These are phyloP conservation scores for Oreocharis arfaki DNA, from an alignment of 2,113 vertebrate species.

Conservation along the genomic window DNA sequence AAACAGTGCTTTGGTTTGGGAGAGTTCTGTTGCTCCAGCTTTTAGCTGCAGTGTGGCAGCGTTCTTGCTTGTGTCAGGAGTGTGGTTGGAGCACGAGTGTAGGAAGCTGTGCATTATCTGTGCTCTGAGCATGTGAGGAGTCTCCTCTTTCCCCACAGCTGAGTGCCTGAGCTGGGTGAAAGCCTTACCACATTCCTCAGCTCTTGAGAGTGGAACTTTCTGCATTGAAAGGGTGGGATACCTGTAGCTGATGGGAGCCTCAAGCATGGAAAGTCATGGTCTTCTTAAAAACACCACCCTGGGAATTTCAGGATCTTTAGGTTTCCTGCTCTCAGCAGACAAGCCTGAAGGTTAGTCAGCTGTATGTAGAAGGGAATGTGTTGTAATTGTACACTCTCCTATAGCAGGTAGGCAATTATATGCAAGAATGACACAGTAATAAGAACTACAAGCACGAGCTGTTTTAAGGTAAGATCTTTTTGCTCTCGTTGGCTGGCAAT, in stretches of 20 bases:
- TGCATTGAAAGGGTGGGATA: fast-evolving
- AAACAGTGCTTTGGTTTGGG: not conserved
- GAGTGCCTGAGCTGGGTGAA: not conserved
- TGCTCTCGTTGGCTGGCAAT: not conserved
- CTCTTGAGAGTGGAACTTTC: not conserved
- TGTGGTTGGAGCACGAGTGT: fast-evolving
- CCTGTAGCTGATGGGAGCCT: not conserved
- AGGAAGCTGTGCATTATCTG: not conserved
- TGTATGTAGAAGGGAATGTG: not conserved
- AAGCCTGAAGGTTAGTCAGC: not conserved
- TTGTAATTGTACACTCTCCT: not conserved
- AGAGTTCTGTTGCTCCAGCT: not conserved
- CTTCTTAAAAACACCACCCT: not conserved
- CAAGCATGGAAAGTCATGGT: not conserved
- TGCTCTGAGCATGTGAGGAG: not conserved
- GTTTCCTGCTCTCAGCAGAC: not conserved
- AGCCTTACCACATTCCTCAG: not conserved
- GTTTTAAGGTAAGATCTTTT: not conserved
- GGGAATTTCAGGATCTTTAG: not conserved
- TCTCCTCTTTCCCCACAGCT: not conserved
- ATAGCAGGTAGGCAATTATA: not conserved
- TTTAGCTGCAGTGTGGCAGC: not conserved
- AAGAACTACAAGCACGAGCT: not conserved
- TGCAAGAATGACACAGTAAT: not conserved
- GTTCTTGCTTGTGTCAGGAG: not conserved